Evolutionary conservation across 2,888 invertebrate genomes (phyloP).

Genomic region (Megastigmus dorsalis): DNA sequence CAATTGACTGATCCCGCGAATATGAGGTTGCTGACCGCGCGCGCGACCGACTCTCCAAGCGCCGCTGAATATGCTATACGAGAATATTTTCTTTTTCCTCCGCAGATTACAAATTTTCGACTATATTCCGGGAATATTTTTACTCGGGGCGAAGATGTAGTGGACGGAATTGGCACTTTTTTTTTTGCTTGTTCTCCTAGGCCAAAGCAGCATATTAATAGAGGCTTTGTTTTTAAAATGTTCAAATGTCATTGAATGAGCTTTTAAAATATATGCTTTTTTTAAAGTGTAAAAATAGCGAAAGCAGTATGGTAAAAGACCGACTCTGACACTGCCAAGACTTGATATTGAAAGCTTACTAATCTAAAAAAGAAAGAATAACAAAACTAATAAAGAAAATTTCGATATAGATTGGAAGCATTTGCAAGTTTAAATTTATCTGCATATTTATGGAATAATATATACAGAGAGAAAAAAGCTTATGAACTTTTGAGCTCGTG

Average conservation of each 20-base stretch:
- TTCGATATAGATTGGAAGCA: no score
- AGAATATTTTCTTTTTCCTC: neutral
- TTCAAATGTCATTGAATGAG: neutral
- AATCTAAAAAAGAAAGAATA: no score
- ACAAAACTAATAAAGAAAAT: no score
- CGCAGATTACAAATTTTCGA: neutral
- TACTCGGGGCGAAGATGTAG: neutral
- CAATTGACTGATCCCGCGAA: no score
- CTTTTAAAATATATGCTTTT: neutral
- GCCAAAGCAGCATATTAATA: neutral
- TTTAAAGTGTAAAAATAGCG: neutral
- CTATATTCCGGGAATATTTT: neutral
- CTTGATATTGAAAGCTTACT: no score
- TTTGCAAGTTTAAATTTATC: no score
- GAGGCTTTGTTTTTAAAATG: neutral
- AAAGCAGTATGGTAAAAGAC: neutral
- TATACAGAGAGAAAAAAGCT: no score
- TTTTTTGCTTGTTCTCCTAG: no score
- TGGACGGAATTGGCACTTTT: neutral
- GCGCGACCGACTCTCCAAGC: neutral
- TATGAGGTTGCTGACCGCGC: slow-evolving; percentile 30
- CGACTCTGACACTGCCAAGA: neutral
- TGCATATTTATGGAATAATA: no score
- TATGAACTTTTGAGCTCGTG: no score
- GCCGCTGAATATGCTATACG: neutral